phyloP scores from a whole-genome alignment of 2,888 invertebrate species.

The Heteropelma amictum region DNA sequence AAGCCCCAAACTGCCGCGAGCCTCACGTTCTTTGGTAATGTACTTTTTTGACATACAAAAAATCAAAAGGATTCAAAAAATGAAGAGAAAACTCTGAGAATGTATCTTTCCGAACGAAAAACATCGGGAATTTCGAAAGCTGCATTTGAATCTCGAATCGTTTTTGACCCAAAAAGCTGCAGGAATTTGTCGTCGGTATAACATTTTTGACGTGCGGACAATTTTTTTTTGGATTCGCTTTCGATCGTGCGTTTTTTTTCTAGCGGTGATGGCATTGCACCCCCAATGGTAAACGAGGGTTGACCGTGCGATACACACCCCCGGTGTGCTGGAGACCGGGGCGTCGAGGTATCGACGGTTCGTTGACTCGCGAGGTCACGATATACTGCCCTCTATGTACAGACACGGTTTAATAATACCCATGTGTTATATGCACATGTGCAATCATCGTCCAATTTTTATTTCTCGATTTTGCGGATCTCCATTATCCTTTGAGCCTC shows the following conservation, averaged over 20 bases:
- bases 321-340: slow-evolving; percentile 45
- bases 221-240: slow-evolving; percentile 18
- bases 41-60: no score
- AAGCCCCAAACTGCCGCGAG: not conserved
- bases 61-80: no score
- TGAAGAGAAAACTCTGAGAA: no score
- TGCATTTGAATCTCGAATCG: no score
- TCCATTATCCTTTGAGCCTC: no score
- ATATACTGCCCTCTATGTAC: slow-evolving; percentile 32
- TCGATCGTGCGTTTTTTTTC: slow-evolving; percentile 15
- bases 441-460: slow-evolving; percentile 20
- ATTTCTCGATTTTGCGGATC: no score
- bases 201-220: not conserved
- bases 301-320: slow-evolving; percentile 53
- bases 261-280: slow-evolving; percentile 34
- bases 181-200: not conserved
- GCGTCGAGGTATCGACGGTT: slow-evolving; percentile 55
- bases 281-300: slow-evolving; percentile 46
- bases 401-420: slow-evolving; percentile 8
- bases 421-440: slow-evolving; percentile 15
- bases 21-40: no score
- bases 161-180: not conserved
- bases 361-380: slow-evolving; percentile 57
- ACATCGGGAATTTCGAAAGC: no score
- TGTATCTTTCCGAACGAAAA: no score